phyloP scores from a whole-genome alignment of 2,888 invertebrate species.

The Tenodera sinensis region DNA sequence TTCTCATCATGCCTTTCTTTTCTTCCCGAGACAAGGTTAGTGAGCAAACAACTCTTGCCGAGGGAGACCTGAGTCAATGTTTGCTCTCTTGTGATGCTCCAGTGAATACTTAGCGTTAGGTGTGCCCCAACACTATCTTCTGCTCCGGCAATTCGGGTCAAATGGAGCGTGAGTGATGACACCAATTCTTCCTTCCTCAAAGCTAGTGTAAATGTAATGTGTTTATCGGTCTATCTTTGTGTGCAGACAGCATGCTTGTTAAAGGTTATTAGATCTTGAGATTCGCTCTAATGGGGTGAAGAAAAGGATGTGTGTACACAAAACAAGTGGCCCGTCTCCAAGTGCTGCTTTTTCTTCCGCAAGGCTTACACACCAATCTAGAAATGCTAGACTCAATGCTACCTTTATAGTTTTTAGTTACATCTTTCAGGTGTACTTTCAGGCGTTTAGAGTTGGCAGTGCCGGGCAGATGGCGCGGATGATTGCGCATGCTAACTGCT shows the following conservation, averaged over 20 bases:
- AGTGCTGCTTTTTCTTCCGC: no score
- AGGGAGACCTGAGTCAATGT: constrained; percentile 15
- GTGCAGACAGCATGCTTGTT: not conserved
- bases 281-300: not conserved
- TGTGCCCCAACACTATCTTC: not conserved
- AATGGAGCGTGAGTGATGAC: not conserved
- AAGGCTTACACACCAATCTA: no score
- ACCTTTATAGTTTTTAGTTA: no score
- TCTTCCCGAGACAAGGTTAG: not conserved
- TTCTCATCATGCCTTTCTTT: not conserved
- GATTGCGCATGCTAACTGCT: no score
- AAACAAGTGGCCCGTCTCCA: no score
- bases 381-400: no score
- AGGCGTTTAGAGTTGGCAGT: no score
- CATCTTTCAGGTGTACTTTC: no score
- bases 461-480: no score
- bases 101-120: constrained; percentile 11
- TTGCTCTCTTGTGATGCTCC: constrained; percentile 5
- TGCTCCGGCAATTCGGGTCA: not conserved
- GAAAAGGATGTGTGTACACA: not conserved
- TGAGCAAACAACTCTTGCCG: not conserved
- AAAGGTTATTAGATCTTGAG: not conserved
- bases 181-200: not conserved
- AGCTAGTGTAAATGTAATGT: not conserved
- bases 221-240: not conserved